A percentile compares a stretch with the other conserved stretches of the same genome.
These are phyloP conservation scores for Gallinago media DNA, from an alignment of 2,113 vertebrate species.

Conservation along the genomic window DNA sequence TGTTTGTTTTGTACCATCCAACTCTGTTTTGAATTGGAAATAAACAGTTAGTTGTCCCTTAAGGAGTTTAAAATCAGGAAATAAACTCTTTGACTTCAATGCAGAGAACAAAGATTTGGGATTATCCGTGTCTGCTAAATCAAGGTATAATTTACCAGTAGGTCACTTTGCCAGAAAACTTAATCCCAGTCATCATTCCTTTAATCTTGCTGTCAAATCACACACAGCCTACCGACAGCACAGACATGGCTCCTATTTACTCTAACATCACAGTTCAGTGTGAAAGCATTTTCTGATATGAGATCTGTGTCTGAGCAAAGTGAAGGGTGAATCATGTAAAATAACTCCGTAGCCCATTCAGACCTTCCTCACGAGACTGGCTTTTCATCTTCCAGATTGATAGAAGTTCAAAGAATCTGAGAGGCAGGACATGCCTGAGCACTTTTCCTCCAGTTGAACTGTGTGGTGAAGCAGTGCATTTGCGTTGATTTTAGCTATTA, in stretches of 20 bases:
- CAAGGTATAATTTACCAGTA: not conserved
- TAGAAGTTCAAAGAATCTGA: not conserved
- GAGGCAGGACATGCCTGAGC: not conserved
- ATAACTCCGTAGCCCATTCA: not conserved
- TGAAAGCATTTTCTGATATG: not conserved
- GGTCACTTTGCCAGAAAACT: not conserved
- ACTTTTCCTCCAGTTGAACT: not conserved
- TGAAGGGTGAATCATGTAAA: not conserved
- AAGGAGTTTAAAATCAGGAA: not conserved
- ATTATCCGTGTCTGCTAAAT: not conserved
- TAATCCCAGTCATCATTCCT: not conserved
- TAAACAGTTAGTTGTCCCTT: not conserved
- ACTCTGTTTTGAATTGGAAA: not conserved
- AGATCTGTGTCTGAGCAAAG: not conserved
- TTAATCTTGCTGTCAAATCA: not conserved
- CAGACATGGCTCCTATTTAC: not conserved
- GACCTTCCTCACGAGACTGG: not conserved
- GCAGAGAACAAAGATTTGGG: not conserved
- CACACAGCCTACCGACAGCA: not conserved
- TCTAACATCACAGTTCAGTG: not conserved
- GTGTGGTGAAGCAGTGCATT: not conserved
- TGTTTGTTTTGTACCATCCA: not conserved
- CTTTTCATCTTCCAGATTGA: not conserved
- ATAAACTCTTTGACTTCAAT: not conserved
- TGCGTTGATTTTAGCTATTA: not conserved